Conservation (phyloP, 2,113 vertebrate species). For the Budorcas taxicolor region DNA sequence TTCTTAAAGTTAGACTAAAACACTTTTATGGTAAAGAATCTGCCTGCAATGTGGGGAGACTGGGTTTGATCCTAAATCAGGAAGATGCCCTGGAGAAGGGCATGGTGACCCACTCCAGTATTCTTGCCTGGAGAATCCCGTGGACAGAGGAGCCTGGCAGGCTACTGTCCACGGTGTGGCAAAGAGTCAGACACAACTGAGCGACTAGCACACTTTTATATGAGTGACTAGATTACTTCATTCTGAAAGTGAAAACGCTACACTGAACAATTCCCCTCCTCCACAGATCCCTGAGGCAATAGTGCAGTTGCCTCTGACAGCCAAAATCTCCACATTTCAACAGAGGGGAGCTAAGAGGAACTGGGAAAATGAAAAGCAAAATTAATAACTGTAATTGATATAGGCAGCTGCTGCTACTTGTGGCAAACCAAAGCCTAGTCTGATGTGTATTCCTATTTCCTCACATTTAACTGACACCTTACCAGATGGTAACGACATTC, state of each 20-base stretch:
- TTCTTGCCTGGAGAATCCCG: not conserved
- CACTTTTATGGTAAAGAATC: not conserved
- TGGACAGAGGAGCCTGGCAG: not conserved
- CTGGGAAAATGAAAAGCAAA: slow-evolving; percentile 7
- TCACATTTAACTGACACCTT: slow-evolving; percentile 60
- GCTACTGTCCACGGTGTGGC: not conserved
- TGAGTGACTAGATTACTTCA: slow-evolving; percentile 50
- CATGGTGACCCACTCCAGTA: not conserved
- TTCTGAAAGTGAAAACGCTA: slow-evolving; percentile 56
- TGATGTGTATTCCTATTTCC: not conserved
- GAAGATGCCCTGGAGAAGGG: not conserved
- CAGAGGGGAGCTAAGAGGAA: slow-evolving; percentile 20
- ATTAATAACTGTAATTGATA: slow-evolving; percentile 31
- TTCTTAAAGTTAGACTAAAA: not conserved
- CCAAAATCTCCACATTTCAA: slow-evolving; percentile 49
- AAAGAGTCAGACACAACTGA: not conserved
- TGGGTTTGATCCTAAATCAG: not conserved
- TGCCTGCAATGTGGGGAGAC: not conserved
- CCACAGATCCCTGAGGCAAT: slow-evolving; percentile 46
- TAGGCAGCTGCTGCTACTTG: slow-evolving; percentile 63
- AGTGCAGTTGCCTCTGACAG: slow-evolving; percentile 15
- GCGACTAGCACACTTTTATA: slow-evolving; percentile 37
- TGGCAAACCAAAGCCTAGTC: slow-evolving; percentile 64
- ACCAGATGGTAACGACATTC: slow-evolving; percentile 53
- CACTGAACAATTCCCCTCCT: slow-evolving; percentile 34